Percentiles rank a stretch among this genome's conserved stretches.
Evolutionary conservation across 2,113 vertebrate genomes (phyloP).

Genomic region (Lutjanus erythropterus): DNA sequence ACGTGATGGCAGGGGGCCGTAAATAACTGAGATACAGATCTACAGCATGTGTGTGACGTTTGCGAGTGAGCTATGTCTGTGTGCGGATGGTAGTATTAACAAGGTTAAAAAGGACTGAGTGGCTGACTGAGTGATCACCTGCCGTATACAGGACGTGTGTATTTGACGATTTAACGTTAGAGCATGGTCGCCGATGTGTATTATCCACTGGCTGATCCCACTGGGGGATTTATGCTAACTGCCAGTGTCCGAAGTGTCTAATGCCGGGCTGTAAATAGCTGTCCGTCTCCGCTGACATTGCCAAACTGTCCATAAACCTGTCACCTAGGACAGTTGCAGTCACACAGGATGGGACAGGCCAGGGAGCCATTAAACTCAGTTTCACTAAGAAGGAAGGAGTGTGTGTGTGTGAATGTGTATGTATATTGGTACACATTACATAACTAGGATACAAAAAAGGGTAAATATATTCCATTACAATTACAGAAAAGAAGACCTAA

Average conservation of each 20-base stretch:
- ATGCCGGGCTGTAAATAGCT: conserved; percentile 76
- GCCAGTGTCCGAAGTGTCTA: conserved; percentile 65
- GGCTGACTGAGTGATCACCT: conserved; percentile 50
- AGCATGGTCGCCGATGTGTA: conserved; percentile 42
- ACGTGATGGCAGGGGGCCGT: conserved; percentile 70
- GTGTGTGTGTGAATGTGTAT: conserved; percentile 2
- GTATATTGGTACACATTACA: too few relatives aligned
- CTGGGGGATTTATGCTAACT: conserved; percentile 76
- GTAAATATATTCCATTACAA: too few relatives aligned
- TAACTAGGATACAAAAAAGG: too few relatives aligned
- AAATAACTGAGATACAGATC: conserved; percentile 78
- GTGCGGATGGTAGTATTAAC: conserved; percentile 43
- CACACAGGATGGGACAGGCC: conserved; percentile 65
- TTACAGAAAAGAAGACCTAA: too few relatives aligned
- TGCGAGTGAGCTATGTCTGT: conserved; percentile 41
- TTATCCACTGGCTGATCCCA: conserved; percentile 59
- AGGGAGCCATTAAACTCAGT: conserved; percentile 76
- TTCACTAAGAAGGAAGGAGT: conserved; percentile 52
- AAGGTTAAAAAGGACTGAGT: conserved; percentile 67
- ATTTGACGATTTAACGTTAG: conserved; percentile 52
- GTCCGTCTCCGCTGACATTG: conserved; percentile 75
- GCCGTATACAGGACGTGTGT: conserved; percentile 25
- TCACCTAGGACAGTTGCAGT: conserved; percentile 71
- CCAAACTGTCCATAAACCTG: conserved; percentile 80
- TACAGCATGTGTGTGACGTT: conserved; percentile 51